These are phyloP conservation scores for Mythimna lalbum DNA, from an alignment of 2,888 invertebrate species.

Conservation along the genomic window DNA sequence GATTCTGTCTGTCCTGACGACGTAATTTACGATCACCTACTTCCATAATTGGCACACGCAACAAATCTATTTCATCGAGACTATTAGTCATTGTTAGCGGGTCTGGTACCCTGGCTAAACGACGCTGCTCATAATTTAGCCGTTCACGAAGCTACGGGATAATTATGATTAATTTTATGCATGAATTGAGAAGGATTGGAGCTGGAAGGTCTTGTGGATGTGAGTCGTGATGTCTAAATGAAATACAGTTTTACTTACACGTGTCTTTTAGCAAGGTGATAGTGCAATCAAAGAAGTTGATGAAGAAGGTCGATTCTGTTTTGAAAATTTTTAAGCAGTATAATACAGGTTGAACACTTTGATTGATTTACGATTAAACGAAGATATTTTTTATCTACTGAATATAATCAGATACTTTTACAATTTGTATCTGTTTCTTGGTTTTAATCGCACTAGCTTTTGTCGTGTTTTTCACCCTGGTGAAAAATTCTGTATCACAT, in stretches of 20 bases:
- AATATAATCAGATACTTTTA: too few relatives aligned
- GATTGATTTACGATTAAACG: too few relatives aligned
- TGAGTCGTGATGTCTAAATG: conserved; percentile 9
- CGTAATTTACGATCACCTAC: conserved; percentile 68
- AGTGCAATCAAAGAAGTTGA: background rate
- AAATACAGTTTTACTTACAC: background rate
- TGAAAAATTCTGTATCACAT: too few relatives aligned
- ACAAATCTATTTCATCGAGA: conserved; percentile 69
- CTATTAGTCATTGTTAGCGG: conserved; percentile 71
- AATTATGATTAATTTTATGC: conserved; percentile 64
- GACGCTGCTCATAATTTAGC: conserved; percentile 62
- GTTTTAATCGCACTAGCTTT: too few relatives aligned
- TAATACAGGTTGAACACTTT: too few relatives aligned
- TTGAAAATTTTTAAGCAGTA: background rate
- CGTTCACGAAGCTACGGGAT: conserved; percentile 50
- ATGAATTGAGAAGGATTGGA: conserved; percentile 52
- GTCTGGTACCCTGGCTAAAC: conserved; percentile 59
- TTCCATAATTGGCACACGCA: conserved; percentile 73
- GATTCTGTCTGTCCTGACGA: conserved; percentile 61
- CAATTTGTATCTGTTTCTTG: too few relatives aligned
- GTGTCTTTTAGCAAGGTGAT: conserved; percentile 4
- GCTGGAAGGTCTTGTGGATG: conserved; percentile 9
- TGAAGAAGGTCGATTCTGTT: background rate
- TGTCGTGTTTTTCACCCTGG: too few relatives aligned
- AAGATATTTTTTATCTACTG: too few relatives aligned